Base-by-base conservation (phyloP, 1,140 invertebrate genomes). In the Drosophila leontia region DNA sequence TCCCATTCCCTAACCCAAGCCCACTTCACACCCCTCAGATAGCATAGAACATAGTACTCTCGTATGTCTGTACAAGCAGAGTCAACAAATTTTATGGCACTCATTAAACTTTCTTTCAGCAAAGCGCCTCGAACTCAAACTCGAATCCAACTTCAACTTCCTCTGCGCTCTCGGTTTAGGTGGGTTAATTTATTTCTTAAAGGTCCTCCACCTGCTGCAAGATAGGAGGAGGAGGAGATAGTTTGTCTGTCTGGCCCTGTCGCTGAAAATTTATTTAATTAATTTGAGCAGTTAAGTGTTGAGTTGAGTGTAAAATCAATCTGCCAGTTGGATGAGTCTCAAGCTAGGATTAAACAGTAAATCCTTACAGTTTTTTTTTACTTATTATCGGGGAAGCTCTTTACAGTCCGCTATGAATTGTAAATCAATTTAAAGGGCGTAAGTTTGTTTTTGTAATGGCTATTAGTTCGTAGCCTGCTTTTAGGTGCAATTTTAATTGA, bases 91-190 rank as follows among this genome's bases (percentile, higher is more conserved):
- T 87, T 88, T 81, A 88, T 88, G 80, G 80, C 78, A 78, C 84
- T 88, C 84, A 88, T 88, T 88, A 88, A 88, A 88, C 85, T 88
- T 88, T 88, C 84, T 88, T 88, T 90, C 84, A 88, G 85, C 84
- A 84, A 61, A 72, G 72, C 62, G 82, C 64, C 79, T 71, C 65
- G 53, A 71, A 82, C 79, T 65, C 72, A 51, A 78, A 65, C 35
- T 56, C 34, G 51, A 55, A 23, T 72, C 32, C 48, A 60, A 61
- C 62, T 80, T 9, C 55, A 48, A 58, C 51, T 51, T 53, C 53
- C 19, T 63, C 53, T 63, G 26, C 37, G 37, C 65, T n/a, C 50
- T 45, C 67, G 68, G 11, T 48, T 71, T 59, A 58, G 39, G 62
- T 78, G 57, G 59, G 64, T 68, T 77, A 81, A 85, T 84, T 80